These are phyloP conservation scores for Cerastis leucographa DNA, from an alignment of 2,888 invertebrate genomes.

Conservation along the genomic window DNA sequence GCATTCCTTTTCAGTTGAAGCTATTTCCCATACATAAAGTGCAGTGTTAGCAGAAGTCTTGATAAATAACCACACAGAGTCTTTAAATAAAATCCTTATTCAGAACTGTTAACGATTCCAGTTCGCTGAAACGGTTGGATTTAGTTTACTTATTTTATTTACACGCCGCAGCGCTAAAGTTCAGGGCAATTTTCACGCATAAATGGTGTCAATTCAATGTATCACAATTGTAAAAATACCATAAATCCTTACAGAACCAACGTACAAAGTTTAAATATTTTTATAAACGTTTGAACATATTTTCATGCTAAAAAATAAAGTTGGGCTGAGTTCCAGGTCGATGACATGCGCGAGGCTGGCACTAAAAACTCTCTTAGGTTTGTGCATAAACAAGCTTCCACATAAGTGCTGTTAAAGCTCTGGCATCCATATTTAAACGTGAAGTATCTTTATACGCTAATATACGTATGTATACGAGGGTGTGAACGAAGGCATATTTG, in stretches of 20 bases:
- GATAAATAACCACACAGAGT: not conserved
- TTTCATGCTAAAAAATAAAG: constrained; percentile 44
- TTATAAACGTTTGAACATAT: constrained; percentile 36
- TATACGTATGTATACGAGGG: constrained; percentile 12
- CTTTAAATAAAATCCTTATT: constrained; percentile 13
- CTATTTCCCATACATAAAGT: not conserved
- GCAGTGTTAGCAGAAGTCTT: not conserved
- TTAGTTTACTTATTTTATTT: constrained; percentile 32
- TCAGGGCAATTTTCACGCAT: constrained; percentile 10
- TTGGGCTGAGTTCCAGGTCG: constrained; percentile 55
- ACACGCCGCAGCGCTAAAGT: constrained; percentile 8
- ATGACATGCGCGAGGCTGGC: constrained; percentile 43
- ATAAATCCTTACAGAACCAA: constrained; percentile 19
- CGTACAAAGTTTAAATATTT: constrained; percentile 37
- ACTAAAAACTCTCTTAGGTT: constrained; percentile 57
- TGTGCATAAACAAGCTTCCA: constrained; percentile 58
- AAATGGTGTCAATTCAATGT: constrained; percentile 46
- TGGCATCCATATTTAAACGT: constrained; percentile 52
- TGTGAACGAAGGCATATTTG: constrained; percentile 36
- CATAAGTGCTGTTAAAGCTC: constrained; percentile 56
- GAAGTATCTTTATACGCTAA: constrained; percentile 24
- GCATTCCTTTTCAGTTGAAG: not conserved
- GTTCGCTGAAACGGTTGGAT: constrained; percentile 9
- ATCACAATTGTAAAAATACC: constrained; percentile 32
- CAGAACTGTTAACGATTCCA: not conserved